Conservation (phyloP, 2,797 vertebrate genomes). For the Halcyon badia region DNA sequence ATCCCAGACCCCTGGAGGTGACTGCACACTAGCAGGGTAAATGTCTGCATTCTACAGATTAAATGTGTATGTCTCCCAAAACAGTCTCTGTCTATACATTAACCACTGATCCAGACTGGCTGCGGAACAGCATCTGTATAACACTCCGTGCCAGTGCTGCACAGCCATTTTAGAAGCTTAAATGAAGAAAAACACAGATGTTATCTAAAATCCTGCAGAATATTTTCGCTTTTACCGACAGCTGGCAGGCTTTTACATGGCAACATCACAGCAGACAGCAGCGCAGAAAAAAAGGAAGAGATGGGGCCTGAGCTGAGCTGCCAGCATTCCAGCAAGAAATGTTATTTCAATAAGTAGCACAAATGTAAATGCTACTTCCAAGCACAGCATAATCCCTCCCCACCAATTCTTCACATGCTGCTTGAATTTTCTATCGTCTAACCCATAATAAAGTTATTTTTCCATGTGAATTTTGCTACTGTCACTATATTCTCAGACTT, state of each 20-base stretch:
- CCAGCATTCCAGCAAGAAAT: neutral
- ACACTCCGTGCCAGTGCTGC: neutral
- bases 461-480: neutral
- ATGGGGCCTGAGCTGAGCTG: neutral
- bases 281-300: neutral
- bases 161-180: neutral
- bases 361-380: constrained; percentile 11
- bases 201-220: constrained; percentile 33
- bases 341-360: neutral
- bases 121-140: neutral
- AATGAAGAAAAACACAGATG: constrained; percentile 9
- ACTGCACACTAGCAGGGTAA: neutral
- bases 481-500: neutral
- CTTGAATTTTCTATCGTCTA: neutral
- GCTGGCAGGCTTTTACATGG: constrained; percentile 10
- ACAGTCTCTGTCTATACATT: neutral
- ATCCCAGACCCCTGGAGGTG: neutral
- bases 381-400: neutral
- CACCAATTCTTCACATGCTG: neutral
- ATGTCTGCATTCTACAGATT: neutral
- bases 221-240: neutral
- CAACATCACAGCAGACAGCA: constrained; percentile 22
- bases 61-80: neutral
- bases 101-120: neutral
- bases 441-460: neutral